Conservation (phyloP, 2,113 vertebrate species). For the Scophthalmus maximus region DNA sequence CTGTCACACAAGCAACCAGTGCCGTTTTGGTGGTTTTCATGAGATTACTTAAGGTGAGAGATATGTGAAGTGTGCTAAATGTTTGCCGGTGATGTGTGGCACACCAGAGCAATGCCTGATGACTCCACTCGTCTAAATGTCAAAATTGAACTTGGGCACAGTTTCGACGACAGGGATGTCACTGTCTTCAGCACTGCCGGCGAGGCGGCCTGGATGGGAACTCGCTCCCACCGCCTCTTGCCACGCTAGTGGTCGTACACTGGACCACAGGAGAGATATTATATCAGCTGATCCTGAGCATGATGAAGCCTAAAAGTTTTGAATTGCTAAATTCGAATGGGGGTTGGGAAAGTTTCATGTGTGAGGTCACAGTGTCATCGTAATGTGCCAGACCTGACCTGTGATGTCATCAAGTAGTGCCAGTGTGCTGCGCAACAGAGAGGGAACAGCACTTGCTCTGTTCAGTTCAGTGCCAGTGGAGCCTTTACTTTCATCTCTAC, state of each 20-base stretch:
- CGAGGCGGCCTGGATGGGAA: conserved; percentile 5
- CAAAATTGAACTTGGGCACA: not conserved
- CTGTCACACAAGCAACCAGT: conserved; percentile 88
- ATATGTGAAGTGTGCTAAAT: conserved; percentile 60
- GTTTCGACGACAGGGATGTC: not conserved
- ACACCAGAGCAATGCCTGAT: conserved; percentile 44
- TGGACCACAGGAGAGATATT: conserved; percentile 38
- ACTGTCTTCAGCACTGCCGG: not conserved
- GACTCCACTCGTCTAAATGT: conserved; percentile 22
- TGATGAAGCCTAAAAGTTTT: conserved; percentile 4
- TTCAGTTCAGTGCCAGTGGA: conserved; percentile 51
- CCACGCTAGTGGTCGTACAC: conserved; percentile 4
- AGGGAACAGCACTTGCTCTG: conserved; percentile 60
- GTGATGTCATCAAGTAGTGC: conserved; percentile 45
- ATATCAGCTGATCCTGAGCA: conserved; percentile 52
- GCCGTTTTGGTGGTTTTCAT: conserved; percentile 82
- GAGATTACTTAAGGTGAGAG: conserved; percentile 67
- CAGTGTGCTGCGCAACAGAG: conserved; percentile 66
- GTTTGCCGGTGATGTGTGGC: conserved; percentile 63
- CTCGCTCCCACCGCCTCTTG: not conserved
- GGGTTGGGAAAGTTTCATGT: not conserved
- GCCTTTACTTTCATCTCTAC: conserved; percentile 83
- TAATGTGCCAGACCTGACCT: not conserved
- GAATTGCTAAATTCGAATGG: not conserved
- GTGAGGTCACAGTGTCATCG: no score